Conservation (phyloP, 1,140 invertebrate genomes). For the Atopsyche davidsoni region DNA sequence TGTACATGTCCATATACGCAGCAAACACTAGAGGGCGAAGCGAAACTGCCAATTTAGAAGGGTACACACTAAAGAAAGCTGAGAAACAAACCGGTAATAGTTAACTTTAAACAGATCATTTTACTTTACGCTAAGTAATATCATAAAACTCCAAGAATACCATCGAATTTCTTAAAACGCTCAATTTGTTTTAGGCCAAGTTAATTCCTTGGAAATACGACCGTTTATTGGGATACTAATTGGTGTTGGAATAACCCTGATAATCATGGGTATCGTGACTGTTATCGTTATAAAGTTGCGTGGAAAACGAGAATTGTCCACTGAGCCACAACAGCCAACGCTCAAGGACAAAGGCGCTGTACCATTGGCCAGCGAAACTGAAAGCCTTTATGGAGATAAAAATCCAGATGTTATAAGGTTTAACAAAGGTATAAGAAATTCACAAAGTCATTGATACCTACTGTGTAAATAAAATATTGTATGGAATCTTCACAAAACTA, state of each 20-base stretch:
- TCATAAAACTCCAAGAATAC: no score
- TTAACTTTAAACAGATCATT: not conserved
- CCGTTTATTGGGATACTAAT: constrained; percentile 17
- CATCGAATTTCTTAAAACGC: no score
- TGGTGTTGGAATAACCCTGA: constrained; percentile 15
- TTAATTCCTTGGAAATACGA: constrained; percentile 14
- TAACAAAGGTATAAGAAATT: constrained; percentile 69
- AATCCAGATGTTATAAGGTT: constrained; percentile 73
- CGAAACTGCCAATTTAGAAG: constrained; percentile 52
- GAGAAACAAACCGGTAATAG: constrained; percentile 71
- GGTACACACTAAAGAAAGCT: constrained; percentile 65
- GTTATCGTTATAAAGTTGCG: constrained; percentile 9
- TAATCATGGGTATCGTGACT: not conserved
- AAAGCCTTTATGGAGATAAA: constrained; percentile 56
- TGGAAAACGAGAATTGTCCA: constrained; percentile 10
- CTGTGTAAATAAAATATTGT: no score
- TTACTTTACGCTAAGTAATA: no score
- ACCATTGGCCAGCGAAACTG: constrained; percentile 19
- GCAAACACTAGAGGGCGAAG: constrained; percentile 58
- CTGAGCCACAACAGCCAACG: constrained; percentile 12
- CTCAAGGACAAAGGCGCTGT: constrained; percentile 22
- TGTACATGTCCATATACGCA: constrained; percentile 61
- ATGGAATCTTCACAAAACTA: no score
- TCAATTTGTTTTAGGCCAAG: constrained; percentile 10
- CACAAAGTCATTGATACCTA: no score